Base-by-base conservation (phyloP, 2,797 vertebrate species). In the Ctenopoma kingsleyae region DNA sequence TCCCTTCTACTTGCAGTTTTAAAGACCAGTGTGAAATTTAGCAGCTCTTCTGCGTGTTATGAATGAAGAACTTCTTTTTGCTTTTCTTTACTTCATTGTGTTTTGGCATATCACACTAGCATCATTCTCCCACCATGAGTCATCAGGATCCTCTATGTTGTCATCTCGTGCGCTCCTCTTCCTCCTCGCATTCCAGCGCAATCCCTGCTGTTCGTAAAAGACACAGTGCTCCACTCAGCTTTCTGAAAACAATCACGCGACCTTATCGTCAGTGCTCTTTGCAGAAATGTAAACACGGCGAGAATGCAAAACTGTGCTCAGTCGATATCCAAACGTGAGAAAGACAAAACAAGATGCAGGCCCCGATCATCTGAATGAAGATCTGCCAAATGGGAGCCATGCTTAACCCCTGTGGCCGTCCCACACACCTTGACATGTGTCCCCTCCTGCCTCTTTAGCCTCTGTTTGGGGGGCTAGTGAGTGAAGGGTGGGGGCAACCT, bases 401-500 rank as follows among this genome's bases (percentile, higher is more conserved):
- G 63, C 75, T 89, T 88, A 66, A 90, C 88, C 88, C 56, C 55
- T 0, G 68, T 70, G 81, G 60, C 72, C 65, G 61, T 35, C 51
- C 51, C 57, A 59, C 81, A 72, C 64, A 49, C 68, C 54, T 30
- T 41, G 71, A 89, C 85, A 81, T 38, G 23, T 47, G 69, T 50
- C 49, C 63, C 89, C 87, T 88, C 89, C 89, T 77, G 83, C 78
- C 84, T 88, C 80, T 76, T 87, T 84, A 89, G 82, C 80, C 75
- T 80, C 78, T 71, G 73, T 70, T 59, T 38, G 57, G 66, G 80
- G 82, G 76, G 74, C 7, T 81, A 87, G 84, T 83, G 86, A 83
- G 74, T 67, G 76, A 82, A 73, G 62, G 62, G 68, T 35, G 64
- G 35, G 57, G 64, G 61, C 85, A 54, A 89, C 88, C 86, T 78